Percentiles rank a stretch among this genome's conserved stretches.
Evolutionary conservation across 2,797 vertebrate genomes (phyloP).

Genomic region (Pantherophis vulpinus): DNA sequence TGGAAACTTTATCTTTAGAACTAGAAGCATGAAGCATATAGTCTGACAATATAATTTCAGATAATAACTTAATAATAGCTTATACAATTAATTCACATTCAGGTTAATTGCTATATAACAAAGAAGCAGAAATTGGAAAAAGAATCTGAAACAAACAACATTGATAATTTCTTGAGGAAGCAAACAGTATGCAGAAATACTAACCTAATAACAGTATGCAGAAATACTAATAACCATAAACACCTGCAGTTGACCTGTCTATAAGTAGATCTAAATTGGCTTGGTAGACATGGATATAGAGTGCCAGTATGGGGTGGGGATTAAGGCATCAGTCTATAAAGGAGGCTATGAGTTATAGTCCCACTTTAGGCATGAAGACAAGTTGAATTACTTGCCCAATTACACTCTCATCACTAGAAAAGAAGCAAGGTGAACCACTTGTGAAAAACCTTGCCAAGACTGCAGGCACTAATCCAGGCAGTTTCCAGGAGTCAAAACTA

Average conservation of each 20-base stretch:
- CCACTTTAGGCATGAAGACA: not conserved
- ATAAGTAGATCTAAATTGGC: not conserved
- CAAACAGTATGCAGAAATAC: not conserved
- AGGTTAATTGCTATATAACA: not conserved
- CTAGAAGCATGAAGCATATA: not conserved
- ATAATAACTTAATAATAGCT: not conserved
- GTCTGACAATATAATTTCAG: not conserved
- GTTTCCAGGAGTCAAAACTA: not conserved
- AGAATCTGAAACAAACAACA: not conserved
- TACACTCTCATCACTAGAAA: not conserved
- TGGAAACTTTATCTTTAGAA: not conserved
- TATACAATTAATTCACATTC: not conserved
- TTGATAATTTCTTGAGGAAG: not conserved
- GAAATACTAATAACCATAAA: not conserved
- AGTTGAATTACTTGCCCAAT: not conserved
- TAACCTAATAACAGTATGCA: not conserved
- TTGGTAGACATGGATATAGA: not conserved
- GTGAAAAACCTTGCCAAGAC: not conserved
- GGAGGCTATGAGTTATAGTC: not conserved
- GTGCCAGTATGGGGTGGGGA: not conserved
- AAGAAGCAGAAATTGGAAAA: not conserved
- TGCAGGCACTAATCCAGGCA: not conserved
- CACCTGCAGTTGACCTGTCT: not conserved
- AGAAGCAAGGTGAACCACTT: not conserved
- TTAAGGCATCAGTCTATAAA: not conserved